These are phyloP conservation scores for Artemisiospiza belli DNA, from an alignment of 2,113 vertebrate genomes.

Conservation along the genomic window DNA sequence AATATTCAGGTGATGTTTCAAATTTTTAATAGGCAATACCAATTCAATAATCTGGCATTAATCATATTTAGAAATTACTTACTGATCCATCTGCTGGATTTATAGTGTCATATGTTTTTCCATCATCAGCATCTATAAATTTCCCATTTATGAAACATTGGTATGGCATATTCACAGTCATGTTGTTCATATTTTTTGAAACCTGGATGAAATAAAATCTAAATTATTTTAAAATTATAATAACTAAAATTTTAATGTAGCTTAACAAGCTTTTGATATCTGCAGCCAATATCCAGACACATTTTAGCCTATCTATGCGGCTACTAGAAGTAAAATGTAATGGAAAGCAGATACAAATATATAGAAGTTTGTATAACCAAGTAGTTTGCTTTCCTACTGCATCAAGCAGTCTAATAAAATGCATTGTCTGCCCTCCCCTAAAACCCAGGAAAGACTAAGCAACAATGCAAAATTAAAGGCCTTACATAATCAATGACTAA, in stretches of 20 bases:
- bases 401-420: neutral
- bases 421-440: neutral
- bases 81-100: conserved; percentile 85
- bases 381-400: neutral
- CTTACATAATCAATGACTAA: conserved; percentile 80
- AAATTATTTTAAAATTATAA: neutral
- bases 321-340: neutral
- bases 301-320: neutral
- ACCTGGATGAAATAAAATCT: conserved; percentile 63
- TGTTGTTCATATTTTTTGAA: conserved; percentile 78
- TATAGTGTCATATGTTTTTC: conserved; percentile 79
- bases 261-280: neutral
- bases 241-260: neutral
- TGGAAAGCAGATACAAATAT: neutral
- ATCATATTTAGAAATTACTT: conserved; percentile 55
- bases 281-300: neutral
- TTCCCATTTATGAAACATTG: conserved; percentile 85
- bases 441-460: neutral
- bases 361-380: neutral
- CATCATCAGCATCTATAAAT: conserved; percentile 77
- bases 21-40: neutral
- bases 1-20: neutral
- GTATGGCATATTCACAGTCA: conserved; percentile 84
- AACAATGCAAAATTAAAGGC: neutral
- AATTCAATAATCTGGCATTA: neutral